Percentiles rank a stretch among this genome's conserved stretches.
phyloP scores from a whole-genome alignment of 2,888 invertebrate species.

The Lepidocyrtinus sp. region DNA sequence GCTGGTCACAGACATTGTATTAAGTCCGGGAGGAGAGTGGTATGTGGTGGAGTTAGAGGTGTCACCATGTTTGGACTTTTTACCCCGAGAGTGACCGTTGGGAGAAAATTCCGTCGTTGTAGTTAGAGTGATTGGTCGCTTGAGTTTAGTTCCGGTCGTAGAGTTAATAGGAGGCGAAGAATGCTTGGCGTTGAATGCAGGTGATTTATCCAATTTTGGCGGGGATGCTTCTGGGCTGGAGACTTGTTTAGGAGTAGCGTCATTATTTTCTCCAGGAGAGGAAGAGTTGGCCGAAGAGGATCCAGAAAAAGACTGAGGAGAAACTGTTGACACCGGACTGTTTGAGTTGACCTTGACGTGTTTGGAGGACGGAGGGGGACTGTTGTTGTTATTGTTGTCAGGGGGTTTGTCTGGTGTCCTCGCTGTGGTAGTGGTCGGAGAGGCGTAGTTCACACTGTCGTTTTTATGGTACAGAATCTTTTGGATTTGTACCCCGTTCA shows the following conservation, averaged over 20 bases:
- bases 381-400: slow-evolving; percentile 24
- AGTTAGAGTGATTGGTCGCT: slow-evolving; percentile 35
- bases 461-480: slow-evolving; percentile 65
- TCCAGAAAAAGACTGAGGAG: slow-evolving; percentile 31
- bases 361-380: slow-evolving; percentile 12
- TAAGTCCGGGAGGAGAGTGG: slow-evolving; percentile 25
- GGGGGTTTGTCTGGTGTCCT: slow-evolving; percentile 62
- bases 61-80: slow-evolving; percentile 26
- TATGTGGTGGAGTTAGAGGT: background rate
- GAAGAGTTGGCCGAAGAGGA: slow-evolving; percentile 27
- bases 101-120: too few relatives aligned
- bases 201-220: slow-evolving; percentile 37
- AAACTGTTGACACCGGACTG: slow-evolving; percentile 50
- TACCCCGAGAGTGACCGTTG: slow-evolving; percentile 27
- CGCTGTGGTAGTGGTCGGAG: slow-evolving; percentile 58
- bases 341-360: slow-evolving; percentile 34
- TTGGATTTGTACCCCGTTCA: slow-evolving; percentile 63
- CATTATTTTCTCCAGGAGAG: slow-evolving; percentile 26
- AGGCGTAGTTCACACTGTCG: slow-evolving; percentile 43
- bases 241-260: slow-evolving; percentile 48
- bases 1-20: slow-evolving; percentile 32
- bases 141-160: slow-evolving; percentile 36
- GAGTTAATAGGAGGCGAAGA: slow-evolving; percentile 44
- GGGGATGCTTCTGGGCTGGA: slow-evolving; percentile 41
- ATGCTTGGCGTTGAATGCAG: slow-evolving; percentile 19